These are phyloP conservation scores for Drosophila triauraria DNA, from an alignment of 1,140 invertebrate genomes.

Conservation along the genomic window DNA sequence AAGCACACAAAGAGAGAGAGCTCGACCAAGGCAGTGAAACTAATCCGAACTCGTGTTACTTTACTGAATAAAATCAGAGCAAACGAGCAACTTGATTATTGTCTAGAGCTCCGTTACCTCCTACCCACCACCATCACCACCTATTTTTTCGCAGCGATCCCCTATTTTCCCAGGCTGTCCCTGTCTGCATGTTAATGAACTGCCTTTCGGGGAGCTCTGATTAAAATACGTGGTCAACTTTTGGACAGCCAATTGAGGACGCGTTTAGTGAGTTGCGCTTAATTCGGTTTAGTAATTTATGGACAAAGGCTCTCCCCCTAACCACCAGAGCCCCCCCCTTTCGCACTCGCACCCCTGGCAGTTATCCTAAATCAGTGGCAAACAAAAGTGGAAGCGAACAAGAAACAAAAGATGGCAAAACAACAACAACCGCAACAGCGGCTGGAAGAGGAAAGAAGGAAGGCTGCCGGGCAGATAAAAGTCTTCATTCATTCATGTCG, in stretches of 20 bases:
- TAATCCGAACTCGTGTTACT: constrained; percentile 78
- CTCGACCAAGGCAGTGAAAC: constrained; percentile 42
- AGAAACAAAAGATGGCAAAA: constrained; percentile 48
- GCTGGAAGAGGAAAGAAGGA: constrained; percentile 1
- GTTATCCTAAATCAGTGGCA: constrained; percentile 53
- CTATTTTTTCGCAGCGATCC: background rate
- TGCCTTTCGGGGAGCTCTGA: constrained; percentile 48
- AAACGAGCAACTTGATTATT: constrained; percentile 75
- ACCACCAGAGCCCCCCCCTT: constrained; percentile 10
- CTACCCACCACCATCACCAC: constrained; percentile 3
- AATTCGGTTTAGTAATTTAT: constrained; percentile 83
- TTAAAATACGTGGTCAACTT: constrained; percentile 83
- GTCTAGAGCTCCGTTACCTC: constrained; percentile 44
- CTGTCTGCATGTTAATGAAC: constrained; percentile 75
- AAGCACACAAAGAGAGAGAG: background rate
- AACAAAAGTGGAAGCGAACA: constrained; percentile 44
- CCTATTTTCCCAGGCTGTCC: background rate
- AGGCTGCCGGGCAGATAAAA: constrained; percentile 72
- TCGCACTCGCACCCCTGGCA: background rate
- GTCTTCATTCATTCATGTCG: constrained; percentile 83
- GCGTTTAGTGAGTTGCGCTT: constrained; percentile 79
- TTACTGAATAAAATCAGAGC: constrained; percentile 72
- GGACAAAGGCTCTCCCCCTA: constrained; percentile 57
- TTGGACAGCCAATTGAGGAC: constrained; percentile 77
- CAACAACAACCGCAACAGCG: constrained; percentile 37